Percentiles rank a stretch among this genome's conserved stretches.
Conservation (phyloP, 2,113 vertebrate genomes). For the Rafetus swinhoei region DNA sequence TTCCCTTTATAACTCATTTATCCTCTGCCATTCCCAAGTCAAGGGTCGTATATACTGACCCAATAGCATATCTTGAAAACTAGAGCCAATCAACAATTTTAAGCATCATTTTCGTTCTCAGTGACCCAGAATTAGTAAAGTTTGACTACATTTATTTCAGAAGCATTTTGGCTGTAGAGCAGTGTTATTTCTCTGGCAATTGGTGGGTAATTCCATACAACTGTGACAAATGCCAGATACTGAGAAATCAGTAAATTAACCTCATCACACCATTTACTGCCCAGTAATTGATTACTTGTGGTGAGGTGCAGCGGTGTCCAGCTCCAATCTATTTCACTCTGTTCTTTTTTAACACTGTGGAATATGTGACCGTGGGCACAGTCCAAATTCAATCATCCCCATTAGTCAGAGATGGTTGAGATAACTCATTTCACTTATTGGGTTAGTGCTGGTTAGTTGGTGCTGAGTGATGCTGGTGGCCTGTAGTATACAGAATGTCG, state of each 20-base stretch:
- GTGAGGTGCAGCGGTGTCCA: background rate
- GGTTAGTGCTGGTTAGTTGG: too few relatives aligned
- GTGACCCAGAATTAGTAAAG: too few relatives aligned
- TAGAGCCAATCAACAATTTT: too few relatives aligned
- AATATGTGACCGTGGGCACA: background rate
- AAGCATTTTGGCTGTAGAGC: too few relatives aligned
- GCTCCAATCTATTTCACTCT: background rate
- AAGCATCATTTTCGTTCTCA: too few relatives aligned
- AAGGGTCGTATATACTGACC: too few relatives aligned
- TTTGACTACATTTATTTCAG: too few relatives aligned
- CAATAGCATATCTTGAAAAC: too few relatives aligned
- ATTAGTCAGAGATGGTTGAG: background rate
- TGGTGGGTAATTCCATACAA: background rate
- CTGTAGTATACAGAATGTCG: background rate
- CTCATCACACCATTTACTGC: background rate
- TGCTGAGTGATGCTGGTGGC: background rate
- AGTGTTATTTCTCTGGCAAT: background rate
- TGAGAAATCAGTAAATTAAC: background rate
- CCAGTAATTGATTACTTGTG: background rate
- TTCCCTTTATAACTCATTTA: too few relatives aligned
- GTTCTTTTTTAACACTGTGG: background rate
- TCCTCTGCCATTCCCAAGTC: too few relatives aligned
- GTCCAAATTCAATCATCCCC: background rate
- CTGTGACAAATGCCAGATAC: background rate
- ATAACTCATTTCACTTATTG: background rate